Evolutionary conservation across 2,888 invertebrate genomes (phyloP), one percentile per base, ranked within the genome.

Genomic region (Lamellibrachia columna): DNA sequence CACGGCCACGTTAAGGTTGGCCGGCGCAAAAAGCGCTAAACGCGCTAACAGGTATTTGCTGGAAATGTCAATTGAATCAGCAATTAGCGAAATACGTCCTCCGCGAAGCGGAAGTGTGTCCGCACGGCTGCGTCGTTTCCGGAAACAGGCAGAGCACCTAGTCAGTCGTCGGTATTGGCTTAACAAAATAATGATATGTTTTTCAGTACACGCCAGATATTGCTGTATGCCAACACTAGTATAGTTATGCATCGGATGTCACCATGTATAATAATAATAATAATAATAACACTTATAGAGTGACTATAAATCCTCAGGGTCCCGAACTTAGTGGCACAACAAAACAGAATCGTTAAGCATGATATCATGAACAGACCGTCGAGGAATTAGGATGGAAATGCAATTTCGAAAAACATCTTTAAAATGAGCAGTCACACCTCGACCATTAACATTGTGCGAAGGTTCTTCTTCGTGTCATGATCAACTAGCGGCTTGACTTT

Each of bases 1-100:
- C 3, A 15, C 75, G 75, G 75, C 11, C 75, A 15, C 75, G 15
- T 22, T 15, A 40, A 75, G 75, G 75, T 75, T 75, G 75, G 15
- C 15, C 4, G 15, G 75, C 75, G 75, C 9, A 15, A 75, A 75
- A 75, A 75, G 75, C 22, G 75, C 75, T 75, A 75, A 75, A 75
- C 75, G 75, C 75, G 75, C 75, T 75, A 75, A 75, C 75, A 75
- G 75, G 75, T 75, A 75, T 15, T 75, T 22, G 75, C 75, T 75
- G 75, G 75, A 75, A 75, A 75, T 75, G 75, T 75, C 75, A 75
- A 75, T 75, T 6, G 75, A 75, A 75, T 75, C 75, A 75, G 15
- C 75, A 75, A 75, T 15, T 75, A 75, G 75, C 75, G 3, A 22
- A 11, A 22, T 15, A 6, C 15, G 75, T 75, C 75, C 75, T 22